phyloP scores from a whole-genome alignment of 2,797 vertebrate species.

The Gallirallus australis region DNA sequence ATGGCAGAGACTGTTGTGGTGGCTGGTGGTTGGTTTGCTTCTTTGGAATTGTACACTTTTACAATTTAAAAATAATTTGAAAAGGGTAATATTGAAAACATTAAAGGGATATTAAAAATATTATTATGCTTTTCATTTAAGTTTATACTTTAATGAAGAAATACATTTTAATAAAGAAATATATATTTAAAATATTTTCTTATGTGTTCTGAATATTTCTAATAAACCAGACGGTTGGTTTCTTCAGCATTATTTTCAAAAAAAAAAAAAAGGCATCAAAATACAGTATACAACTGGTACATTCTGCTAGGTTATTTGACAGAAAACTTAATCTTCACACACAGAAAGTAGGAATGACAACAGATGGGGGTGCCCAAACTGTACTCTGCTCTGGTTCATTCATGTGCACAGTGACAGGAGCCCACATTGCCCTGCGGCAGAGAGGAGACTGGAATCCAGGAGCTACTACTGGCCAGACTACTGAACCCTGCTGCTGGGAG shows the following conservation, averaged over 20 bases:
- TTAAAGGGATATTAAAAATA: not conserved
- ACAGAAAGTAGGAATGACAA: not conserved
- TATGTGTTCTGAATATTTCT: not conserved
- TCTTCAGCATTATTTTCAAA: not conserved
- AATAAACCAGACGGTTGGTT: not conserved
- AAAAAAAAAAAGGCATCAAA: not conserved
- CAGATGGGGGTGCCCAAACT: accelerated
- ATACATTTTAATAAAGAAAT: not conserved
- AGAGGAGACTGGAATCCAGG: not conserved
- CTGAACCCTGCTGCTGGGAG: not conserved
- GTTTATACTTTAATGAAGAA: not conserved
- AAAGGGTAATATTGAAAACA: not conserved
- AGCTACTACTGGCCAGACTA: not conserved
- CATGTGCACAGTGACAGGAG: not conserved
- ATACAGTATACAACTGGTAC: accelerated
- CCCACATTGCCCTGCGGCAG: not conserved
- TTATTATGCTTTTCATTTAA: not conserved
- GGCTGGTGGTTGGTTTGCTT: not conserved
- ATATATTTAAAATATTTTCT: not conserved
- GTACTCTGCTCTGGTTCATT: not conserved
- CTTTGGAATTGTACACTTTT: not conserved
- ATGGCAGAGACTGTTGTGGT: too few species aligned
- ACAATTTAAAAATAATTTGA: not conserved
- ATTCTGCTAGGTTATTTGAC: not conserved
- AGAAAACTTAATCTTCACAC: not conserved